Conservation (phyloP, 2,113 vertebrate species). For the Tetrao urogallus region DNA sequence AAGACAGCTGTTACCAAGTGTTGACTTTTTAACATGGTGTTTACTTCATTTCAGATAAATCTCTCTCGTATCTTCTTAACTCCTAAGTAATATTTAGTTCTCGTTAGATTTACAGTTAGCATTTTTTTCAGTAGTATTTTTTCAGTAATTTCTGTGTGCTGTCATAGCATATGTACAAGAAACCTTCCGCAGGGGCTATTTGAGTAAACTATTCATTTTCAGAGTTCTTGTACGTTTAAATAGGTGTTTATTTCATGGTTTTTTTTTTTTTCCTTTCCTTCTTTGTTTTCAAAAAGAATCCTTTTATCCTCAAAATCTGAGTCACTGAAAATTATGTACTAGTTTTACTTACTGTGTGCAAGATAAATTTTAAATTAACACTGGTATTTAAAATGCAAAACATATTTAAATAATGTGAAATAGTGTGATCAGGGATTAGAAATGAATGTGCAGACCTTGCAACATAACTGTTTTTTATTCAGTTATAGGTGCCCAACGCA, state of each 20-base stretch:
- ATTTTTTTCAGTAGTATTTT: background rate
- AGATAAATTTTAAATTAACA: background rate
- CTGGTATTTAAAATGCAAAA: background rate
- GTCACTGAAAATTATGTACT: background rate
- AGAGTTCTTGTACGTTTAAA: background rate
- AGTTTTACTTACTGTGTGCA: background rate
- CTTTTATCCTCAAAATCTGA: background rate
- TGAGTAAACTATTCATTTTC: background rate
- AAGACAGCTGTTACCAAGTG: background rate
- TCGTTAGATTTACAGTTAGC: background rate
- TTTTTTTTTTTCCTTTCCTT: background rate
- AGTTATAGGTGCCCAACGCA: conserved; percentile 96
- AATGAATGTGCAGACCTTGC: conserved; percentile 62
- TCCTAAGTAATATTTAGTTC: background rate
- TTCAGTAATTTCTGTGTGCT: background rate
- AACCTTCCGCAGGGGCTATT: background rate
- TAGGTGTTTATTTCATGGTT: too few species aligned
- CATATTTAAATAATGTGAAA: background rate
- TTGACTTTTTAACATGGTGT: background rate
- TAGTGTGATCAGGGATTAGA: background rate
- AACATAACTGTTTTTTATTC: conserved; percentile 78
- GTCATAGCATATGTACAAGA: background rate
- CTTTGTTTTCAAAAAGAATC: background rate
- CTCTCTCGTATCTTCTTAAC: background rate
- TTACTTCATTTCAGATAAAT: background rate